phyloP scores from a whole-genome alignment of 2,888 invertebrate species.

The Dasysyrphus tricinctus region DNA sequence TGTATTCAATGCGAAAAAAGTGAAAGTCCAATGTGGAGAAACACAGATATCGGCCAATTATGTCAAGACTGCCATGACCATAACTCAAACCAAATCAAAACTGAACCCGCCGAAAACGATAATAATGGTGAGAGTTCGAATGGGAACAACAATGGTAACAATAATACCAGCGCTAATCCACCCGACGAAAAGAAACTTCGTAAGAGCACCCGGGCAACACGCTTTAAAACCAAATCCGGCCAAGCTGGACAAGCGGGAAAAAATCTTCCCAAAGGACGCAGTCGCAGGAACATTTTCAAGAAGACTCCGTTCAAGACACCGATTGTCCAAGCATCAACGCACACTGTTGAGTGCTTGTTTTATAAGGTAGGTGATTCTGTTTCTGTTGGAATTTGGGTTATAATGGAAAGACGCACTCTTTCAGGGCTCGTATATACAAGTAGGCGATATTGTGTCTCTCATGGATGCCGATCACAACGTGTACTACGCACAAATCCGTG shows the following conservation, averaged over 20 bases:
- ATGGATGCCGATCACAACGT: slow-evolving; percentile 89
- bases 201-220: slow-evolving; percentile 78
- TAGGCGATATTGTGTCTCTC: slow-evolving; percentile 95
- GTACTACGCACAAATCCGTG: slow-evolving; percentile 95
- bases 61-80: slow-evolving; percentile 90
- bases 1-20: slow-evolving; percentile 89
- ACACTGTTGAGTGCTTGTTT: slow-evolving; percentile 90
- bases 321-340: slow-evolving; percentile 90
- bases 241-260: slow-evolving; percentile 69
- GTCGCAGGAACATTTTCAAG: slow-evolving; percentile 91
- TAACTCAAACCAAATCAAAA: slow-evolving; percentile 82
- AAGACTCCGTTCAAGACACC: slow-evolving; percentile 92
- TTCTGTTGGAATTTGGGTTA: neutral
- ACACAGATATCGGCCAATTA: slow-evolving; percentile 89
- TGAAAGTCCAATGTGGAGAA: slow-evolving; percentile 91
- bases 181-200: slow-evolving; percentile 80
- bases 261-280: slow-evolving; percentile 87
- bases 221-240: slow-evolving; percentile 83
- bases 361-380: slow-evolving; percentile 85
- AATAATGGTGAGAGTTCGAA: slow-evolving; percentile 63
- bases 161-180: slow-evolving; percentile 20
- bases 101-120: slow-evolving; percentile 77
- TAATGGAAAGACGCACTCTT: neutral
- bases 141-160: slow-evolving; percentile 40
- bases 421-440: slow-evolving; percentile 91